Evolutionary conservation across 2,797 vertebrate genomes (phyloP).

Genomic region (Xyrichtys novacula): DNA sequence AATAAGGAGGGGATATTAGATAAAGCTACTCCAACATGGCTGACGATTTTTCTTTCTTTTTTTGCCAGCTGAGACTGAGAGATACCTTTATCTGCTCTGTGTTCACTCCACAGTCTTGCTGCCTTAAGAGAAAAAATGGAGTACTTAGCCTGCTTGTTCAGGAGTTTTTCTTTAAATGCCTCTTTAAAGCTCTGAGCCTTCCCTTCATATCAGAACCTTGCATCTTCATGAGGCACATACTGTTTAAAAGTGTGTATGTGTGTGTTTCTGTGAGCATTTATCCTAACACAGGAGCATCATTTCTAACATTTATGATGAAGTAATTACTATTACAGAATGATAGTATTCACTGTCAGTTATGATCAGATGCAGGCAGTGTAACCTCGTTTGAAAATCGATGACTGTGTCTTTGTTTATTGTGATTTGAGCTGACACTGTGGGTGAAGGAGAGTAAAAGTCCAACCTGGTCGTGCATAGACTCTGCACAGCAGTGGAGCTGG

Average conservation of each 20-base stretch:
- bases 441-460: conserved; percentile 64
- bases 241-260: conserved; percentile 12
- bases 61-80: conserved; percentile 62
- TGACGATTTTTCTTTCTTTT: conserved; percentile 87
- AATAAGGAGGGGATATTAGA: conserved; percentile 88
- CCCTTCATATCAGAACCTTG: conserved; percentile 27
- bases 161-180: conserved; percentile 74
- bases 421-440: conserved; percentile 31
- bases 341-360: conserved; percentile 3
- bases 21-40: conserved; percentile 94
- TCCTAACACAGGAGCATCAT: conserved; percentile 26
- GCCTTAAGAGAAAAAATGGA: conserved; percentile 73
- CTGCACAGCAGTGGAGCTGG: conserved; percentile 70
- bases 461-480: conserved; percentile 58
- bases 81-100: conserved; percentile 28
- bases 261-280: conserved; percentile 12
- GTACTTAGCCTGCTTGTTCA: conserved; percentile 72
- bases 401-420: conserved; percentile 36
- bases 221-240: conserved; percentile 15
- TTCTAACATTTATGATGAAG: conserved; percentile 51
- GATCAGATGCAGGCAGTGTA: conserved; percentile 3
- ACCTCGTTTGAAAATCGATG: not conserved
- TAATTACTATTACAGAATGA: conserved; percentile 28
- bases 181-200: conserved; percentile 34
- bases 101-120: conserved; percentile 56